Percentiles rank a stretch among this genome's conserved stretches.
phyloP scores from a whole-genome alignment of 2,888 invertebrate genomes.

The Cyclophora punctaria region DNA sequence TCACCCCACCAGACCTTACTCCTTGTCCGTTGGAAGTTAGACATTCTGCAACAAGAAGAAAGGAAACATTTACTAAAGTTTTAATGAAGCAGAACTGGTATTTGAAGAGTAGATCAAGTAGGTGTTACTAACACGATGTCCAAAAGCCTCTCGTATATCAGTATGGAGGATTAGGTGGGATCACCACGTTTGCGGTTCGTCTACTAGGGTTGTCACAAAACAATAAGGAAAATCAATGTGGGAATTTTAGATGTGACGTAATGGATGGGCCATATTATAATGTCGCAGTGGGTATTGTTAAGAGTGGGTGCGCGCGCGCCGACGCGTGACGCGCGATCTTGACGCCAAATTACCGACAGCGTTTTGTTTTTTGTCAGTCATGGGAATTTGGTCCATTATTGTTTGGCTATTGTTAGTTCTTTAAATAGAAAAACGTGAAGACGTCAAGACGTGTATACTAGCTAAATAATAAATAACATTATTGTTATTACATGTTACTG shows the following conservation, averaged over 20 bases:
- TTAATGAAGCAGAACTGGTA: too few relatives aligned
- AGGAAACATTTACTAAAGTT: too few relatives aligned
- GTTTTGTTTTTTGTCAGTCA: constrained; percentile 42
- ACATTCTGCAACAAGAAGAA: constrained; percentile 72
- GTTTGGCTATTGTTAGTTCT: constrained; percentile 31
- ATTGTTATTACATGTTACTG: too few relatives aligned
- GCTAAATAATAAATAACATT: too few relatives aligned
- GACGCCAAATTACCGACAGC: constrained; percentile 45
- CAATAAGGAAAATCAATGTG: constrained; percentile 38
- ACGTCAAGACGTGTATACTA: too few relatives aligned
- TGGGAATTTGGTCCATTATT: constrained; percentile 43
- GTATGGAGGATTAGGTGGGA: too few relatives aligned
- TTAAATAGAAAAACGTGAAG: constrained; percentile 11
- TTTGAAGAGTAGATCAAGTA: too few relatives aligned
- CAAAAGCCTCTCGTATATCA: too few relatives aligned
- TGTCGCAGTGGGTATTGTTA: constrained; percentile 40
- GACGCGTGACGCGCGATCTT: constrained; percentile 49
- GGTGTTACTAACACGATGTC: too few relatives aligned
- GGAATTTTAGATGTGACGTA: constrained; percentile 51
- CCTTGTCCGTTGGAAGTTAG: constrained; percentile 79
- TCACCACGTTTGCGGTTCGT: too few relatives aligned
- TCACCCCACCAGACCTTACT: constrained; percentile 82
- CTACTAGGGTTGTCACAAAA: too few relatives aligned
- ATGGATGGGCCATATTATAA: constrained; percentile 59
- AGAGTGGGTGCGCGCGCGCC: constrained; percentile 38